Evolutionary conservation across 2,888 invertebrate genomes (phyloP).

Genomic region (Drosophila conformis): DNA sequence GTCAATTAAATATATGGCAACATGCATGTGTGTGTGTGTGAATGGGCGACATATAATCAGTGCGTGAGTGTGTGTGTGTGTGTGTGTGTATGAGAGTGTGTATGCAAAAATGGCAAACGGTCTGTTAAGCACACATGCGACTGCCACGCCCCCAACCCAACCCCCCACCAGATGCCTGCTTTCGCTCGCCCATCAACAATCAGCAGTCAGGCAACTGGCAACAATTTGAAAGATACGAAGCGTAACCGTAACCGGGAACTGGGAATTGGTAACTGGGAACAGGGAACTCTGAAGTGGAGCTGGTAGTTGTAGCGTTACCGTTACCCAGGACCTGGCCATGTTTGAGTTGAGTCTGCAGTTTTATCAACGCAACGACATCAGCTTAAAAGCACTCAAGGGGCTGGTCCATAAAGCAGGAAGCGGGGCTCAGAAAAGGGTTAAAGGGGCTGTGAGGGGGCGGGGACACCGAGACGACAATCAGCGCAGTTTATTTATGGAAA

Average conservation of each 20-base stretch:
- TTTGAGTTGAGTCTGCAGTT: slow-evolving; percentile 74
- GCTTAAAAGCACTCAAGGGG: slow-evolving; percentile 79
- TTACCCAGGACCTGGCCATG: slow-evolving; percentile 54
- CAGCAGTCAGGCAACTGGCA: slow-evolving; percentile 65
- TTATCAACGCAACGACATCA: slow-evolving; percentile 79
- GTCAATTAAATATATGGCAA: slow-evolving; percentile 71
- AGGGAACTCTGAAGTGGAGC: slow-evolving; percentile 13
- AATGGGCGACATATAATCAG: slow-evolving; percentile 68
- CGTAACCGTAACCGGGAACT: slow-evolving; percentile 66
- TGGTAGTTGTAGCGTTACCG: slow-evolving; percentile 22
- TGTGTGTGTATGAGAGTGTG: slow-evolving; percentile 33
- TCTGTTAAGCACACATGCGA: slow-evolving; percentile 81
- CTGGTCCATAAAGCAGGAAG: slow-evolving; percentile 25
- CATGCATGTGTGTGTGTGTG: slow-evolving; percentile 23
- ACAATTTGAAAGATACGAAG: slow-evolving; percentile 80
- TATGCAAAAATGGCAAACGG: slow-evolving; percentile 82
- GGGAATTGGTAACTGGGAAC: not conserved
- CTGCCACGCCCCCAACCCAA: slow-evolving; percentile 51
- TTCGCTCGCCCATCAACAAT: slow-evolving; percentile 58
- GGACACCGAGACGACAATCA: slow-evolving; percentile 69
- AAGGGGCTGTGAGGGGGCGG: slow-evolving; percentile 22
- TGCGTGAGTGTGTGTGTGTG: slow-evolving; percentile 48
- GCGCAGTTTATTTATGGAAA: slow-evolving; percentile 81
- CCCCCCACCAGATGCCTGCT: slow-evolving; percentile 6
- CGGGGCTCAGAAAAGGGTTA: slow-evolving; percentile 55